Base-by-base conservation (phyloP, 2,113 vertebrate species). In the Jaculus jaculus region DNA sequence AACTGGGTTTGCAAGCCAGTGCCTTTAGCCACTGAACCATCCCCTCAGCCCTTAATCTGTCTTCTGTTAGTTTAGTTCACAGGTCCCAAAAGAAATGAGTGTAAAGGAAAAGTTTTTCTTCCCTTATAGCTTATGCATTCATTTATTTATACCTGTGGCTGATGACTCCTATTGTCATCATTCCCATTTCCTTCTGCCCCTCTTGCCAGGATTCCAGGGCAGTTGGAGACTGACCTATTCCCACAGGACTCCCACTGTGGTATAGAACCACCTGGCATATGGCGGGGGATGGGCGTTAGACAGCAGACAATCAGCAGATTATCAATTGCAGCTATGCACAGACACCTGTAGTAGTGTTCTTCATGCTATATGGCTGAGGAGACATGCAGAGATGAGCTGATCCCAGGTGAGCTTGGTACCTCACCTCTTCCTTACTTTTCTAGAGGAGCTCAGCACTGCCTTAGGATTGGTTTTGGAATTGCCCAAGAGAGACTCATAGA, bases 281-380 rank as follows among this genome's bases (percentile, higher is more conserved):
- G 94, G 93, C 66, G 89, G 96, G 91, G 96, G 91, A 87, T 23
- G 82, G n/a, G 96, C 96, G 96, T 92, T 94, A 87, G 94, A 94
- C 92, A 96, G 95, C 96, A 88, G 90, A 98, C 97, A 98, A 96
- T 97, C 80, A 82, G 96, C 97, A 96, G 97, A 97, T 96, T 98
- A 97, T 97, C 92, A 95, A 94, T 96, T 97, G 92, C 97, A 98
- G 96, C 97, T 98, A 98, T 97, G 95, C 96, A 95, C 58, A 93
- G 98, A 98, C 98, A 98, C 97, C 97, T 98, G 97, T 95, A 95
- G 96, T 92, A 89, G 96, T 97, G 94, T 97, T 97, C 94, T 90
- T 97, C 42, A 12, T 5, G 54, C 97, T 97, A 96, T 95, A 97
- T 95, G 97, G 96, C 96, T 90, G 60, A 91, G 97, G 94, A 97